These are phyloP conservation scores for Zaprionus lineosus DNA, from an alignment of 2,888 invertebrate genomes.

Conservation along the genomic window DNA sequence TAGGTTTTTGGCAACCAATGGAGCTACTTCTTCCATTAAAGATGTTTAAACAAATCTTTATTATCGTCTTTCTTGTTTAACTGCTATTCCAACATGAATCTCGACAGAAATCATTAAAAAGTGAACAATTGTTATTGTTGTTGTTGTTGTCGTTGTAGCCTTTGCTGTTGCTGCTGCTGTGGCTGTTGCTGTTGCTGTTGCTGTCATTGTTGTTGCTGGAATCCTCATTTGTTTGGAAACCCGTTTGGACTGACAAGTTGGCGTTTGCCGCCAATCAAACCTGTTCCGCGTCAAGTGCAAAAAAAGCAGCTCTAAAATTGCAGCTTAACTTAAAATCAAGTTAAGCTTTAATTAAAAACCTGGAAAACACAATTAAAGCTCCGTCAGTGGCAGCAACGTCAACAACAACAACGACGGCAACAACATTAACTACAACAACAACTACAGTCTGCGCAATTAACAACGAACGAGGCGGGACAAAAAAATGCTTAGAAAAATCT, in stretches of 20 bases:
- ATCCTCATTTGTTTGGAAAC: conserved; percentile 68
- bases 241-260: conserved; percentile 55
- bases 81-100: conserved; percentile 10
- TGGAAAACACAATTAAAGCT: conserved; percentile 72
- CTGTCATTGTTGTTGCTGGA: conserved; percentile 35
- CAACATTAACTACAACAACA: conserved; percentile 46
- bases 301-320: conserved; percentile 64
- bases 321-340: conserved; percentile 75
- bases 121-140: conserved; percentile 20
- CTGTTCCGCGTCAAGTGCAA: conserved; percentile 70
- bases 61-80: conserved; percentile 1
- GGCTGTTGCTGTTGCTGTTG: conserved; percentile 9
- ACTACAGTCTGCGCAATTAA: conserved; percentile 71
- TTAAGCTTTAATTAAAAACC: conserved; percentile 76
- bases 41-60: not conserved
- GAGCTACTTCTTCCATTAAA: not conserved
- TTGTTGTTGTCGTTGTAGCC: conserved; percentile 11
- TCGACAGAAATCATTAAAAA: conserved; percentile 51
- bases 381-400: conserved; percentile 30
- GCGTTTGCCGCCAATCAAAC: conserved; percentile 70
- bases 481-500: conserved; percentile 68
- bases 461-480: conserved; percentile 41
- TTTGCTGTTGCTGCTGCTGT: not conserved
- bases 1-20: too few species aligned
- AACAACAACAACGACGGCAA: conserved; percentile 38